Evolutionary conservation across 1,140 invertebrate genomes (phyloP).

Genomic region (Drosophila takahashii): DNA sequence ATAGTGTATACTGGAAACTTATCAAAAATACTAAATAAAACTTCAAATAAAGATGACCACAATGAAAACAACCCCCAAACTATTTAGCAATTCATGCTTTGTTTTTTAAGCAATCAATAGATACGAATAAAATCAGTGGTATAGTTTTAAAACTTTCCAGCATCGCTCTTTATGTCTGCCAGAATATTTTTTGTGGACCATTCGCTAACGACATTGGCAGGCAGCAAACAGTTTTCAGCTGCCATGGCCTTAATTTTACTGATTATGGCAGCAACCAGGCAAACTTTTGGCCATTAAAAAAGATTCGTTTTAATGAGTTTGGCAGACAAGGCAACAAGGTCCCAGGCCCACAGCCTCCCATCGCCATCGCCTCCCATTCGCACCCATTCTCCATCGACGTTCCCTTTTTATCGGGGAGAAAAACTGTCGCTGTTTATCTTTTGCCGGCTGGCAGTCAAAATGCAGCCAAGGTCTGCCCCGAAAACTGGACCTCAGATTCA

Average conservation of each 20-base stretch:
- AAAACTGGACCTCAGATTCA: constrained; percentile 44
- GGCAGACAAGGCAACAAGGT: constrained; percentile 66
- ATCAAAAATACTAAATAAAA: not conserved
- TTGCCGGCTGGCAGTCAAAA: constrained; percentile 42
- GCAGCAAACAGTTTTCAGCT: constrained; percentile 66
- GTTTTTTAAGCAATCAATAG: constrained; percentile 15
- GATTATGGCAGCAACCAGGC: constrained; percentile 72
- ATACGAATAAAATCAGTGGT: constrained; percentile 14
- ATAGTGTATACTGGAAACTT: no score
- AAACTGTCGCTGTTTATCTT: constrained; percentile 79
- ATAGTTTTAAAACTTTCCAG: constrained; percentile 21
- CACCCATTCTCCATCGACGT: not conserved
- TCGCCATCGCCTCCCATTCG: constrained; percentile 4
- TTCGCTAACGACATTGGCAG: constrained; percentile 74
- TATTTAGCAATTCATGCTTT: not conserved
- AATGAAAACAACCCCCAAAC: not conserved
- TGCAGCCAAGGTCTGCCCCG: constrained; percentile 37
- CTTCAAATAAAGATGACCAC: not conserved
- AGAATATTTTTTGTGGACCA: constrained; percentile 45
- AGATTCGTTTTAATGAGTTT: constrained; percentile 82
- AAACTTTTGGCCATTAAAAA: constrained; percentile 81
- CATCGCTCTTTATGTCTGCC: constrained; percentile 31
- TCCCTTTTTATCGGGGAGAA: constrained; percentile 54
- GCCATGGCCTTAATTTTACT: constrained; percentile 79
- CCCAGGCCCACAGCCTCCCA: not conserved